Evolutionary conservation across 2,113 vertebrate genomes (phyloP), one percentile per base, ranked within the genome.

Genomic region (Phalacrocorax pelagicus): DNA sequence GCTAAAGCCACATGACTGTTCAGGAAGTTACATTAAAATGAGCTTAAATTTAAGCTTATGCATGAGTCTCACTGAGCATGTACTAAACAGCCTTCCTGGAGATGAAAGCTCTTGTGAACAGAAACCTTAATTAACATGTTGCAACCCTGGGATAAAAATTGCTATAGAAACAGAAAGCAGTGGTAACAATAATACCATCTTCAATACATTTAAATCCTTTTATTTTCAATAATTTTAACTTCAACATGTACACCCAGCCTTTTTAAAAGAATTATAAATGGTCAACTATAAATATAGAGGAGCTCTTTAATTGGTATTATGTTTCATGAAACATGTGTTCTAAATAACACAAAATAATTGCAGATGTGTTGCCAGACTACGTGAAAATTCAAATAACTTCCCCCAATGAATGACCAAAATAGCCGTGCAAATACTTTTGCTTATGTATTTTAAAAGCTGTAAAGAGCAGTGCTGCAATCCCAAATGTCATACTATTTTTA

Each of bases 331-430:
- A 62, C 38, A 51, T 27, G 13, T 90, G 55, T 66, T 90, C 74
- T 93, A 77, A 93, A 90, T 95, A 81, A 77, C 34, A 79, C 17
- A 74, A 84, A 92, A 71, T 86, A 79, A 65, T 77, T 87, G 46
- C 85, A 88, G 61, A 88, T 93, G 20, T 80, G 10, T 74, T 94
- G 30, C 70, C 87, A 94, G 73, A 73, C 57, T 89, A 40, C 0
- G 1, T 65, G 63, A 77, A 88, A 87, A 91, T 82, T 91, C 27
- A 44, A 75, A 58, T 77, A 61, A 70, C 21, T 93, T 89, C 18
- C 40, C 47, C 5, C 3, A 82, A 23, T 66, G 27, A 79, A 44
- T 46, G 73, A 72, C 49, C 66, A 49, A 93, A 91, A 88, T 67
- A 93, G 22, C 58, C 58, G 47, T 80, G 42, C 40, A 81, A 82